Conservation (phyloP, 1,140 invertebrate genomes). For the Zaprionus inermis region DNA sequence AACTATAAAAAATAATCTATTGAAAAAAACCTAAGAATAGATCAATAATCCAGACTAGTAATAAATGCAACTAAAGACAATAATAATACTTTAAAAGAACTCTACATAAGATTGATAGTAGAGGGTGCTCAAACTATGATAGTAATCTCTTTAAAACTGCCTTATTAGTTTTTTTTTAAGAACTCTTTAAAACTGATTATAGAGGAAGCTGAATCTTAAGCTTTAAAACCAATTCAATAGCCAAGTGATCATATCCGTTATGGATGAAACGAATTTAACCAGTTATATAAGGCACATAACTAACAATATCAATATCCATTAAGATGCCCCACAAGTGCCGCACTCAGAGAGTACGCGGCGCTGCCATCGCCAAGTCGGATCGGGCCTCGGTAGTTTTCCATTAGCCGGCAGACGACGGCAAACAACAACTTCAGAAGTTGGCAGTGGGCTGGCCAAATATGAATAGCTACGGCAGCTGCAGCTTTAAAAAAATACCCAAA, state of each 20-base stretch:
- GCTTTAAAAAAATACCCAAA: slow-evolving; percentile 9
- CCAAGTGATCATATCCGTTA: background rate
- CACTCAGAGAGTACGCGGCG: background rate
- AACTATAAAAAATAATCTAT: too few species aligned
- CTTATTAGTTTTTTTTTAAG: too few species aligned
- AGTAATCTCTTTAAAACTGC: too few species aligned
- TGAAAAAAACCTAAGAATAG: too few species aligned
- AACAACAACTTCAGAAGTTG: slow-evolving; percentile 16
- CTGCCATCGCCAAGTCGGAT: too few species aligned
- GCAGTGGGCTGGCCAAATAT: slow-evolving; percentile 18
- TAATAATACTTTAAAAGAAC: too few species aligned
- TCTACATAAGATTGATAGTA: too few species aligned
- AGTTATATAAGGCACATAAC: background rate
- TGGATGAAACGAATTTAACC: background rate
- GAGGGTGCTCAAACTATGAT: too few species aligned
- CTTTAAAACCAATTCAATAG: background rate
- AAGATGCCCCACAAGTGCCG: slow-evolving; percentile 24
- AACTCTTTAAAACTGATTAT: too few species aligned
- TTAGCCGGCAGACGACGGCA: background rate
- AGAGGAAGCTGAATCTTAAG: too few species aligned
- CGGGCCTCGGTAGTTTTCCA: slow-evolving; percentile 37
- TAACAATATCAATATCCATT: slow-evolving; percentile 12
- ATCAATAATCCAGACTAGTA: too few species aligned
- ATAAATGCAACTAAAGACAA: too few species aligned
- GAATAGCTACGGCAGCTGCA: slow-evolving; percentile 17